These are phyloP conservation scores for Poecilia latipinna DNA, from an alignment of 2,113 vertebrate genomes.

Conservation along the genomic window DNA sequence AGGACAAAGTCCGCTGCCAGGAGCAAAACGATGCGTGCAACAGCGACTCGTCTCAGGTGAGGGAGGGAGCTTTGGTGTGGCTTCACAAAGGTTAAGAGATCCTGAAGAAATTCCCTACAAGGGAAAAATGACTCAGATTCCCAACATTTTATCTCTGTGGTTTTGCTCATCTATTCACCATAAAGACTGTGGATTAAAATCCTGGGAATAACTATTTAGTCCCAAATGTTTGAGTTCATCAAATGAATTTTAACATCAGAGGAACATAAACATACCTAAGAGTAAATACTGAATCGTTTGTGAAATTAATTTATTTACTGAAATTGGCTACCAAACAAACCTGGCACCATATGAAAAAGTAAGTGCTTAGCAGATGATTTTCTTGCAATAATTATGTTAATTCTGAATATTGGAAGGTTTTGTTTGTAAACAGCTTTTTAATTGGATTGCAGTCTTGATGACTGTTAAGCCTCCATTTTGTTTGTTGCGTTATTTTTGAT, in stretches of 20 bases:
- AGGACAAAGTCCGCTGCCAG: slow-evolving; percentile 64
- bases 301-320: too few relatives aligned
- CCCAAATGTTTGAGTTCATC: neutral
- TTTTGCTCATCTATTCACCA: neutral
- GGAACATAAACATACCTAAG: too few relatives aligned
- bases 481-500: too few relatives aligned
- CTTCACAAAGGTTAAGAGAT: slow-evolving; percentile 59
- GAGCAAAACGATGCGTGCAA: slow-evolving; percentile 1
- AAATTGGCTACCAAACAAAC: too few relatives aligned
- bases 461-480: too few relatives aligned
- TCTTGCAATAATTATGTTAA: too few relatives aligned
- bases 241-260: neutral
- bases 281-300: too few relatives aligned
- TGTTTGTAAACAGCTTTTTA: too few relatives aligned
- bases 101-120: neutral
- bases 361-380: too few relatives aligned
- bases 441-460: too few relatives aligned
- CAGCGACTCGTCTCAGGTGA: slow-evolving; percentile 4
- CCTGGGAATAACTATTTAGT: neutral
- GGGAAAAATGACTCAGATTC: neutral
- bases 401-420: too few relatives aligned
- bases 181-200: neutral
- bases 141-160: neutral
- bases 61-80: slow-evolving; percentile 35
- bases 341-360: too few relatives aligned